Percentiles rank a stretch among this genome's conserved stretches.
Evolutionary conservation across 2,113 vertebrate genomes (phyloP).

Genomic region (Ceyx cyanopectus): DNA sequence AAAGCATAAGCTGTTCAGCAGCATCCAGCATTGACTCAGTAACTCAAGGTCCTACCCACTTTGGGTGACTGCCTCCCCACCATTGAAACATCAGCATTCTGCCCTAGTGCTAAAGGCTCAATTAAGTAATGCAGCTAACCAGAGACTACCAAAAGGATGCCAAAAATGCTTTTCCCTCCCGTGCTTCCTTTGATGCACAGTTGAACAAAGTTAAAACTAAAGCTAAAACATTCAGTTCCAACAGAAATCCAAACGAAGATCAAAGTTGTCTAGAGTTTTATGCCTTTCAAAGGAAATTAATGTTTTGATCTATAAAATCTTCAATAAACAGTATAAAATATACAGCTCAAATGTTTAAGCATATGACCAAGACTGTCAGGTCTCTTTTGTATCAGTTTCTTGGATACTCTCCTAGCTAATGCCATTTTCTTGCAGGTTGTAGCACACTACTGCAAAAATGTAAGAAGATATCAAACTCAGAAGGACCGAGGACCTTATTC

Average conservation of each 20-base stretch:
- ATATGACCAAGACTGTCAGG: neutral
- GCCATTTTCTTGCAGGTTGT: neutral
- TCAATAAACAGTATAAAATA: neutral
- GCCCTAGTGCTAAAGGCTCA: neutral
- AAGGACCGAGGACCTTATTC: neutral
- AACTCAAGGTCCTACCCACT: neutral
- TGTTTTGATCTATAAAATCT: neutral
- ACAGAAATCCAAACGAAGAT: neutral
- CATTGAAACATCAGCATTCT: neutral
- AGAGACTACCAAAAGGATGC: neutral
- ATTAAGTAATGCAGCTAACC: neutral
- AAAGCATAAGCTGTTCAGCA: neutral
- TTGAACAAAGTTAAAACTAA: neutral
- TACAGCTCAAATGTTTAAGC: neutral
- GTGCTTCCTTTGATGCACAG: neutral
- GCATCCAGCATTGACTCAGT: neutral
- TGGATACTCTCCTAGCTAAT: neutral
- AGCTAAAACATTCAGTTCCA: neutral
- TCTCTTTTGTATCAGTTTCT: neutral
- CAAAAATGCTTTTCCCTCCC: neutral
- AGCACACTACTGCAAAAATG: neutral
- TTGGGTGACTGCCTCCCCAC: neutral
- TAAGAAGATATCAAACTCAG: neutral
- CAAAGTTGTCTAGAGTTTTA: neutral
- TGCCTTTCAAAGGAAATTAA: neutral